A percentile compares a stretch with the other conserved stretches of the same genome.
phyloP scores from a whole-genome alignment of 2,113 vertebrate genomes.

The Antigone vipio region DNA sequence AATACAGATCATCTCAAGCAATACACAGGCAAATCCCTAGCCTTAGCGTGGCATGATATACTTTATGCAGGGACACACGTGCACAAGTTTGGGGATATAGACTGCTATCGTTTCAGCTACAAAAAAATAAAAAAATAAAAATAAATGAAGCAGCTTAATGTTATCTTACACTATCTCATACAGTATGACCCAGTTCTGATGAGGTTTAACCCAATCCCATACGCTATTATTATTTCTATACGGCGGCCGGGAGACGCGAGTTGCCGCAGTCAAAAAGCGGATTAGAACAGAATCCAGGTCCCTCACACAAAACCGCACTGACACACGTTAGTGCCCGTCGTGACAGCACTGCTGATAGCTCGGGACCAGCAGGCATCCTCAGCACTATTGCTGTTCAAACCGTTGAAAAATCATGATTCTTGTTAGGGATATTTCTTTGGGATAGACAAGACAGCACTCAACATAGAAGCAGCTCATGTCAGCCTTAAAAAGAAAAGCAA shows the following conservation, averaged over 20 bases:
- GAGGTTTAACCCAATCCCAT: neutral
- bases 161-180: neutral
- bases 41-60: accelerated
- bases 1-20: neutral
- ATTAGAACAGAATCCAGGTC: neutral
- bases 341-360: neutral
- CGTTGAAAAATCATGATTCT: neutral
- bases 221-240: neutral
- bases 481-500: neutral
- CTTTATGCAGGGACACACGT: neutral
- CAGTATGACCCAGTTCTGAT: neutral
- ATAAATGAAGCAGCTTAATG: neutral
- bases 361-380: neutral
- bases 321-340: accelerated
- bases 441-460: neutral
- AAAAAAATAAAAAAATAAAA: neutral
- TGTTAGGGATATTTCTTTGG: neutral
- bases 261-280: neutral
- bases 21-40: neutral
- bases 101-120: neutral
- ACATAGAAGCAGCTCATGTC: neutral
- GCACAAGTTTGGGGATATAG: neutral
- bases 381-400: neutral
- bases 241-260: accelerated
- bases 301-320: accelerated